phyloP scores from a whole-genome alignment of 2,888 invertebrate genomes.

The Iphiclides podalirius region DNA sequence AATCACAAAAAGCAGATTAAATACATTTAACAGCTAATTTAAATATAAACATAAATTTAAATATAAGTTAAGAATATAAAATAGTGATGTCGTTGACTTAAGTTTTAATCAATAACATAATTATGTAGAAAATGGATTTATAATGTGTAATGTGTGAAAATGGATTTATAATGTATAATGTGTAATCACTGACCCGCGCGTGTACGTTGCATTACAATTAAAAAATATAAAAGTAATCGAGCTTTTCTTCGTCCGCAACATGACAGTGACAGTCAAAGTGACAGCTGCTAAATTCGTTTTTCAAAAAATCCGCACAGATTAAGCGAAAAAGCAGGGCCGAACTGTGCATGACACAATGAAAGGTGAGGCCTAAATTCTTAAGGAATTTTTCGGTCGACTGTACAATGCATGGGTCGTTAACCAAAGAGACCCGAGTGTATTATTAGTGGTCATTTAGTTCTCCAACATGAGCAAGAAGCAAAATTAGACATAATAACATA shows the following conservation, averaged over 20 bases:
- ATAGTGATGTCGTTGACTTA: too few relatives aligned
- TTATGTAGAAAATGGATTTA: too few relatives aligned
- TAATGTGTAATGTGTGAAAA: too few relatives aligned
- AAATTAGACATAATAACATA: conserved; percentile 17
- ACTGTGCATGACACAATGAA: background rate
- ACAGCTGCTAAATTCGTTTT: conserved; percentile 9
- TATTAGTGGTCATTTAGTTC: conserved; percentile 11
- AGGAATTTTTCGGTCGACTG: background rate
- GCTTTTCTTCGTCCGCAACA: background rate
- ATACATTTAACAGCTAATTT: background rate
- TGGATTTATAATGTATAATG: too few relatives aligned
- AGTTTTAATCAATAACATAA: too few relatives aligned
- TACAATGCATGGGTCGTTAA: conserved; percentile 1
- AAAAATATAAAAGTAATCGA: background rate
- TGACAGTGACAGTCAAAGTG: background rate
- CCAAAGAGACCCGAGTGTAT: background rate
- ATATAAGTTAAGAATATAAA: too few relatives aligned
- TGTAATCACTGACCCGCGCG: too few relatives aligned
- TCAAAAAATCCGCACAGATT: background rate
- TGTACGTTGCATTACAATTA: background rate
- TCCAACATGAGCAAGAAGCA: conserved; percentile 1
- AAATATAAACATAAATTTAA: too few relatives aligned
- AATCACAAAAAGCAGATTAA: background rate
- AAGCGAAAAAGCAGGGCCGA: background rate
- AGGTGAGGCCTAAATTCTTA: background rate